phyloP scores from a whole-genome alignment of 2,113 vertebrate species.

The Tor tambroides region DNA sequence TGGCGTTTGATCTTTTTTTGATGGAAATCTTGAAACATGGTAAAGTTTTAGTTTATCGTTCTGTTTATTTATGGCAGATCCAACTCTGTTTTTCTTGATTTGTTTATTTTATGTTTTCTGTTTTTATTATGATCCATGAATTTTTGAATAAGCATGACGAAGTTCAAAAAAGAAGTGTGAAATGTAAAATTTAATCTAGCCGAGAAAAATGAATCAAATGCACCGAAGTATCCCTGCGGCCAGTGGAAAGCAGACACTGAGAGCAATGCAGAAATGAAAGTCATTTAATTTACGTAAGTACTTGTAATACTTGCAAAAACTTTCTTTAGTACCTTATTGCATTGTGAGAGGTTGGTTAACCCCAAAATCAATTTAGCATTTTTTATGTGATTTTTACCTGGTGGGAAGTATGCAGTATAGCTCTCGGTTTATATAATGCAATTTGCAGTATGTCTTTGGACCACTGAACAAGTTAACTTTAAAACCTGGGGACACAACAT shows the following conservation, averaged over 20 bases:
- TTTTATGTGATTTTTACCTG: slow-evolving; percentile 28
- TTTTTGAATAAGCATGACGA: neutral
- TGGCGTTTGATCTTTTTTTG: too few relatives aligned
- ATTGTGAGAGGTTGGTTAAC: slow-evolving; percentile 28
- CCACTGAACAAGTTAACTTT: slow-evolving; percentile 37
- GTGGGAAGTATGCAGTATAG: slow-evolving; percentile 14
- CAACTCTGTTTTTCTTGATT: neutral
- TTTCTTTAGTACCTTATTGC: slow-evolving; percentile 20
- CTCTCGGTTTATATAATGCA: slow-evolving; percentile 27
- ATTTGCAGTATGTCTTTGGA: slow-evolving; percentile 26
- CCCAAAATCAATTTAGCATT: slow-evolving; percentile 34
- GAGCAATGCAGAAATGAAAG: slow-evolving; percentile 19
- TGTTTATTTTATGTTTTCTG: neutral
- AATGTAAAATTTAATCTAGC: neutral
- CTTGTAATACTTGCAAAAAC: slow-evolving; percentile 30
- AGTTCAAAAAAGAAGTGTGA: slow-evolving; percentile 9
- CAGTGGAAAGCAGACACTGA: neutral
- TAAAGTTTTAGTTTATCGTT: neutral
- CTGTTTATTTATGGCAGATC: neutral
- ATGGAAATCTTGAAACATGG: neutral
- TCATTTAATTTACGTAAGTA: slow-evolving; percentile 15
- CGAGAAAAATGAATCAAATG: slow-evolving; percentile 10
- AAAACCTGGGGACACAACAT: slow-evolving; percentile 23
- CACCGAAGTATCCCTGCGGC: neutral
- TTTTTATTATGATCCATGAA: slow-evolving; percentile 3